Conservation (phyloP, 2,888 invertebrate genomes). For the Eugnorisma glareosa region DNA sequence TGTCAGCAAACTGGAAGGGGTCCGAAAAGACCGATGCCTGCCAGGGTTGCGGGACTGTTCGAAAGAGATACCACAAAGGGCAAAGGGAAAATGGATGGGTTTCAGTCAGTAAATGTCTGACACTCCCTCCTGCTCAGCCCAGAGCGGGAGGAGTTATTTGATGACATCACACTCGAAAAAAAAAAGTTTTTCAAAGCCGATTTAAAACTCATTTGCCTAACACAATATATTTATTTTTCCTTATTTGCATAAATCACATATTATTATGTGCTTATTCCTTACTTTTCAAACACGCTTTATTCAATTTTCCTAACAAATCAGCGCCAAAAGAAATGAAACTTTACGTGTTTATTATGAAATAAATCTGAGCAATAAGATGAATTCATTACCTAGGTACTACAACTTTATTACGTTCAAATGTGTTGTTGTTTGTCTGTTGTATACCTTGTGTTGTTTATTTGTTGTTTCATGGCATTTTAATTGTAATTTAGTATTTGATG, state of each 20-base stretch:
- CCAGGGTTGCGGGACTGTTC: no score
- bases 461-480: background rate
- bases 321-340: constrained; percentile 15
- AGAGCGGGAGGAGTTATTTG: no score
- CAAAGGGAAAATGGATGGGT: no score
- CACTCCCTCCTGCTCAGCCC: no score
- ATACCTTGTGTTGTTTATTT: constrained; percentile 10
- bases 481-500: background rate
- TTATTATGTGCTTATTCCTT: background rate
- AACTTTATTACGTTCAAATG: constrained; percentile 33
- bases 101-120: no score
- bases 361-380: constrained; percentile 11
- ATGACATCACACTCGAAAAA: no score
- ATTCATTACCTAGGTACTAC: constrained; percentile 25
- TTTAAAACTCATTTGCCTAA: background rate
- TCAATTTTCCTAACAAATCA: constrained; percentile 25
- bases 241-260: background rate
- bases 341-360: constrained; percentile 5
- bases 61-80: no score
- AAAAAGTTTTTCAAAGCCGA: no score
- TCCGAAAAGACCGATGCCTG: no score
- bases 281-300: constrained; percentile 6
- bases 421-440: constrained; percentile 15
- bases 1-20: no score
- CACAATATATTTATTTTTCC: constrained; percentile 2